These are phyloP conservation scores for Apantesis nais DNA, from an alignment of 2,888 invertebrate species.

Conservation along the genomic window DNA sequence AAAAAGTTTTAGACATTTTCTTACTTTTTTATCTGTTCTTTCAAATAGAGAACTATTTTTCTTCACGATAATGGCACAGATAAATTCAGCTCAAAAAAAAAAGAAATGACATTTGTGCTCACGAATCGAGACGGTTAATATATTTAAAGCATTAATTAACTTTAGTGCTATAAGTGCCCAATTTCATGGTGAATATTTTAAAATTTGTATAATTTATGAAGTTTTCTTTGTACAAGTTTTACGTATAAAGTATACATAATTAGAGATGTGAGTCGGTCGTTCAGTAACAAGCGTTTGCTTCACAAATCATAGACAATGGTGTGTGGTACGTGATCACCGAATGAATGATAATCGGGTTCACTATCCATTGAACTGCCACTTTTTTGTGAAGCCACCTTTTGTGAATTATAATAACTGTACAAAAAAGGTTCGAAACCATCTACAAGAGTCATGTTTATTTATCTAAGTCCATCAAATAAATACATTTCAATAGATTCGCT, in stretches of 20 bases:
- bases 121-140: not conserved
- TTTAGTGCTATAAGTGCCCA: not conserved
- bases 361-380: slow-evolving; percentile 36
- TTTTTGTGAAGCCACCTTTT: slow-evolving; percentile 36
- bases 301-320: slow-evolving; percentile 52
- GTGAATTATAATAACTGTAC: slow-evolving; percentile 41
- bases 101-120: slow-evolving; percentile 1
- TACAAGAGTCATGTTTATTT: not conserved
- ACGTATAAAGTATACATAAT: slow-evolving; percentile 25
- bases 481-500: not conserved
- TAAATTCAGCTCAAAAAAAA: not conserved
- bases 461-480: not conserved
- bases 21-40: not conserved
- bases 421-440: not conserved
- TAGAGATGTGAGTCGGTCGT: slow-evolving; percentile 32
- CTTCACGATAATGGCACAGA: not conserved
- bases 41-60: not conserved
- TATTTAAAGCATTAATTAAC: not conserved
- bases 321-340: slow-evolving; percentile 40
- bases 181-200: not conserved
- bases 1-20: not conserved
- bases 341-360: slow-evolving; percentile 32
- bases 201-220: not conserved
- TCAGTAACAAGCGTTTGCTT: slow-evolving; percentile 36
- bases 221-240: not conserved